Evolutionary conservation across 2,113 vertebrate genomes (phyloP).

Genomic region (Corythornis cristatus): DNA sequence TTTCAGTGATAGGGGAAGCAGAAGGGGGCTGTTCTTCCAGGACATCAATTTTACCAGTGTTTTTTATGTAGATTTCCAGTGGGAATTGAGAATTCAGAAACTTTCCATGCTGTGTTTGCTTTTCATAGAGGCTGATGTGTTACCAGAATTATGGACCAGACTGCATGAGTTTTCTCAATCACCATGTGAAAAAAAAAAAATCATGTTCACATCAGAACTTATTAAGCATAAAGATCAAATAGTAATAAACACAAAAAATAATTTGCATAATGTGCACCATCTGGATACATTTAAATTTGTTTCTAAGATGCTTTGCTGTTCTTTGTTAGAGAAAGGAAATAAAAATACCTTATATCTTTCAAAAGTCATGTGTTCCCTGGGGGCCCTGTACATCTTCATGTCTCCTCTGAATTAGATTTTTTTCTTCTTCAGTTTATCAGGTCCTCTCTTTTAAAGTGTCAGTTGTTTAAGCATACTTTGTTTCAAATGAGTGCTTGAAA

Average conservation of each 20-base stretch:
- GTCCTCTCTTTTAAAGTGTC: background rate
- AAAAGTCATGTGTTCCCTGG: background rate
- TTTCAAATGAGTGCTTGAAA: background rate
- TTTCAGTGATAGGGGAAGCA: background rate
- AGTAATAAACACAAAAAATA: background rate
- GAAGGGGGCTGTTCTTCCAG: background rate
- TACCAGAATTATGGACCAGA: background rate
- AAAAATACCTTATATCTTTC: background rate
- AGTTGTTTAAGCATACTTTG: background rate
- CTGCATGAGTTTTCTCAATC: background rate
- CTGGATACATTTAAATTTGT: background rate
- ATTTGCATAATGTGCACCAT: background rate
- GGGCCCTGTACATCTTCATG: background rate
- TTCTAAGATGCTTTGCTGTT: background rate
- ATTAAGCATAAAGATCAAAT: background rate
- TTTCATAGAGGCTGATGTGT: background rate
- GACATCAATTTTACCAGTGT: background rate
- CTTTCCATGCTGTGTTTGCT: background rate
- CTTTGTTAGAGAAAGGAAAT: background rate
- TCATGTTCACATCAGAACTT: background rate
- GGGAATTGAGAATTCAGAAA: background rate
- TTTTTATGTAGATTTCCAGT: background rate
- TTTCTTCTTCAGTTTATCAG: background rate
- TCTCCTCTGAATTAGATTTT: background rate
- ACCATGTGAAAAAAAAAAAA: background rate